Percentiles rank a stretch among this genome's conserved stretches.
phyloP scores from a whole-genome alignment of 2,888 invertebrate species.

The Plagodis dolabraria region DNA sequence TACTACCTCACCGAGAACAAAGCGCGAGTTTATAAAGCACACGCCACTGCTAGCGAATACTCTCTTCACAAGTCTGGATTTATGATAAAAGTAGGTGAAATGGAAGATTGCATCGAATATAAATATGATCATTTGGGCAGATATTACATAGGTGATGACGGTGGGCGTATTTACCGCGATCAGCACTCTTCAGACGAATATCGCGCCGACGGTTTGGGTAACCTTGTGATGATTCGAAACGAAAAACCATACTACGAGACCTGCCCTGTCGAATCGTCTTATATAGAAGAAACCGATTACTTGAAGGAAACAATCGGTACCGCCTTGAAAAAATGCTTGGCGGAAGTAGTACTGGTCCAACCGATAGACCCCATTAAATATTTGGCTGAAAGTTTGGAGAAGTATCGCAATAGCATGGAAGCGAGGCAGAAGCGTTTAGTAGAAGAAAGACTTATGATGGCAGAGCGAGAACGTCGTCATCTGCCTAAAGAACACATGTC shows the following conservation, averaged over 20 bases:
- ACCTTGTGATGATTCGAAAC: constrained; percentile 40
- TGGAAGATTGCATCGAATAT: constrained; percentile 40
- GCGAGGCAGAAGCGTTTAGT: constrained; percentile 22
- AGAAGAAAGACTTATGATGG: constrained; percentile 35
- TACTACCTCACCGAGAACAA: constrained; percentile 42
- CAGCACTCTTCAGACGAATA: constrained; percentile 39
- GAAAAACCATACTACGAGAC: constrained; percentile 8
- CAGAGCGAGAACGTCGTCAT: constrained; percentile 24
- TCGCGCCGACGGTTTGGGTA: constrained; percentile 45
- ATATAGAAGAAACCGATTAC: constrained; percentile 46
- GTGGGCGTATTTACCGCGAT: constrained; percentile 43
- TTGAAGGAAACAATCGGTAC: constrained; percentile 46
- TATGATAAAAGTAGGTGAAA: constrained; percentile 44
- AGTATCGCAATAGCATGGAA: constrained; percentile 40
- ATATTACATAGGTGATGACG: constrained; percentile 41
- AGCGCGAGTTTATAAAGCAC: constrained; percentile 45
- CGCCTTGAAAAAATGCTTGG: constrained; percentile 51
- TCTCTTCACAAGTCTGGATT: constrained; percentile 35
- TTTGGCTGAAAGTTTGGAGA: constrained; percentile 46
- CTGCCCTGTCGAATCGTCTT: constrained; percentile 37
- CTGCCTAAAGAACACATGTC: neutral
- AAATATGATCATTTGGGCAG: constrained; percentile 48
- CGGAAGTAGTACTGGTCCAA: constrained; percentile 51
- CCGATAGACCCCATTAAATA: constrained; percentile 52
- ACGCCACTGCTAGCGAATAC: constrained; percentile 46